phyloP scores from a whole-genome alignment of 2,888 invertebrate genomes.

The Notodonta dromedarius region DNA sequence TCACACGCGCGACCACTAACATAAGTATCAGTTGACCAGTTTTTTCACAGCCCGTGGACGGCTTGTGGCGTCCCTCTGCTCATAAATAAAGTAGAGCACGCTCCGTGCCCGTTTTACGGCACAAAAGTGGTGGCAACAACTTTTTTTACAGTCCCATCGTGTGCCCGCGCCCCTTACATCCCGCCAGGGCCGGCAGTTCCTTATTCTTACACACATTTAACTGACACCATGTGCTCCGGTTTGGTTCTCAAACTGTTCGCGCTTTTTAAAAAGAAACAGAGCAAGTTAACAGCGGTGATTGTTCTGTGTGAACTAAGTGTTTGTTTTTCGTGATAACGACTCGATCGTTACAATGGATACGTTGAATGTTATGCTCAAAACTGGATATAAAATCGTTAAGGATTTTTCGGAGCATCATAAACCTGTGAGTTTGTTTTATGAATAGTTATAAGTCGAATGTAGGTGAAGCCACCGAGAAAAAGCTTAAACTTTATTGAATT shows the following conservation, averaged over 20 bases:
- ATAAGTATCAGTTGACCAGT: slow-evolving; percentile 12
- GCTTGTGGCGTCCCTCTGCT: slow-evolving; percentile 20
- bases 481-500: too few species aligned
- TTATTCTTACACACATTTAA: slow-evolving; percentile 68
- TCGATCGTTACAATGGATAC: slow-evolving; percentile 62
- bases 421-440: slow-evolving; percentile 59
- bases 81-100: slow-evolving; percentile 66
- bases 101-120: slow-evolving; percentile 45
- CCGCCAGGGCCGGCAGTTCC: slow-evolving; percentile 64
- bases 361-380: slow-evolving; percentile 73
- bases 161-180: slow-evolving; percentile 74
- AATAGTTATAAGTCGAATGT: background rate
- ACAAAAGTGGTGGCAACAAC: slow-evolving; percentile 71
- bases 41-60: slow-evolving; percentile 14
- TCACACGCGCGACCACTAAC: slow-evolving; percentile 10
- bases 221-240: slow-evolving; percentile 65
- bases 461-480: too few species aligned
- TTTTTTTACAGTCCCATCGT: slow-evolving; percentile 78
- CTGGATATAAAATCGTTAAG: slow-evolving; percentile 77
- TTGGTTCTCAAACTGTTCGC: slow-evolving; percentile 26
- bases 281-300: slow-evolving; percentile 19
- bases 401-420: slow-evolving; percentile 73
- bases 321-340: slow-evolving; percentile 25
- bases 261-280: slow-evolving; percentile 17
- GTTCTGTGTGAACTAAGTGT: slow-evolving; percentile 22